These are phyloP conservation scores for Malacosoma neustria DNA, from an alignment of 2,888 invertebrate genomes.

Conservation along the genomic window DNA sequence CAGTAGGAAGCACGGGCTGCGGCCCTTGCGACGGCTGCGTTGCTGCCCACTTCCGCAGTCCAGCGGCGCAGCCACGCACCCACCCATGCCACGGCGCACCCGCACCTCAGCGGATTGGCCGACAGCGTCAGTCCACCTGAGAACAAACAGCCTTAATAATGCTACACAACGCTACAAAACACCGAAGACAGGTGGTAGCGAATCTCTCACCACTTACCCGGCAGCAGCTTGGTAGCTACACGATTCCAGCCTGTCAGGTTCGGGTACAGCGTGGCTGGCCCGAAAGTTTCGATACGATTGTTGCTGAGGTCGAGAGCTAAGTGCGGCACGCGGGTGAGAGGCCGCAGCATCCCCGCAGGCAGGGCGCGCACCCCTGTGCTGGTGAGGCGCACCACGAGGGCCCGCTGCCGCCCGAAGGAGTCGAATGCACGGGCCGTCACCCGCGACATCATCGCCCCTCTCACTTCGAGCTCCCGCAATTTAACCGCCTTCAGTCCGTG, in stretches of 20 bases:
- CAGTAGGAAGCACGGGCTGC: constrained; percentile 28
- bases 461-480: constrained; percentile 82
- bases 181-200: too few relatives aligned
- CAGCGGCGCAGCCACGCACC: constrained; percentile 90
- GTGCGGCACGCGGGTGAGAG: constrained; percentile 82
- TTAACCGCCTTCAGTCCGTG: constrained; percentile 82
- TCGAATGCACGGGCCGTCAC: constrained; percentile 81
- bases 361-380: constrained; percentile 82
- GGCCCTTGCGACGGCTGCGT: constrained; percentile 43
- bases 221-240: constrained; percentile 86
- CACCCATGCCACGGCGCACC: constrained; percentile 89
- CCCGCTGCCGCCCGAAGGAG: constrained; percentile 80
- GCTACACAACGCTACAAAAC: too few relatives aligned
- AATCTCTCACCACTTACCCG: constrained; percentile 67
- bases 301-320: constrained; percentile 84
- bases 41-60: constrained; percentile 86
- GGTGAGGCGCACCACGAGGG: constrained; percentile 79
- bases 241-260: constrained; percentile 87
- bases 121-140: constrained; percentile 85
- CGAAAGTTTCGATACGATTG: constrained; percentile 82
- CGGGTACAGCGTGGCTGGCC: constrained; percentile 85
- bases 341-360: constrained; percentile 81
- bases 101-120: constrained; percentile 87
- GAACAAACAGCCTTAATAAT: not conserved
- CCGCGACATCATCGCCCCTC: constrained; percentile 79